phyloP scores from a whole-genome alignment of 1,140 invertebrate species.

The Sesamia nonagrioides region DNA sequence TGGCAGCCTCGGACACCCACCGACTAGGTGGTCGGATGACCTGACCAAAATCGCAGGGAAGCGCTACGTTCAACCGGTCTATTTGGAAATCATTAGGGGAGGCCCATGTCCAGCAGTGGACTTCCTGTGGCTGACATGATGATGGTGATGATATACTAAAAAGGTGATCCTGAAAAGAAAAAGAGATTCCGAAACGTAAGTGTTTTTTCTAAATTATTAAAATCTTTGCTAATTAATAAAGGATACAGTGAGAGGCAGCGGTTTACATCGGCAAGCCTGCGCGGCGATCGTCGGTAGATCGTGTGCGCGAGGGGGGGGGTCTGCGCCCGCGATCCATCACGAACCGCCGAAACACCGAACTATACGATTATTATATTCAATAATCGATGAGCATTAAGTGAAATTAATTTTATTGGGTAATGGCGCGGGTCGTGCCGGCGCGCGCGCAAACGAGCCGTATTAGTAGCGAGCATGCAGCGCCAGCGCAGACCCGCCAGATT shows the following conservation, averaged over 20 bases:
- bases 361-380: constrained; percentile 81
- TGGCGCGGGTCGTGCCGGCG: constrained; percentile 70
- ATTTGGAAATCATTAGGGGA: no score
- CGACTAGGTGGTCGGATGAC: no score
- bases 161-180: not conserved
- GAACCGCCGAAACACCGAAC: constrained; percentile 68
- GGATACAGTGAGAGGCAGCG: not conserved
- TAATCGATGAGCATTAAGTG: constrained; percentile 85
- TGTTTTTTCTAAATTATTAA: not conserved
- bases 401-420: constrained; percentile 86
- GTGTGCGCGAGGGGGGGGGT: constrained; percentile 74
- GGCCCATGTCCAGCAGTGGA: no score
- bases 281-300: constrained; percentile 57
- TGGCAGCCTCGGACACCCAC: no score
- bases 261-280: constrained; percentile 21
- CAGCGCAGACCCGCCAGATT: constrained; percentile 43
- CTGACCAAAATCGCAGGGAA: no score
- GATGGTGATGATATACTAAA: no score
- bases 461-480: constrained; percentile 58
- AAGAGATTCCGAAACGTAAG: not conserved
- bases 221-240: no score
- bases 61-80: no score
- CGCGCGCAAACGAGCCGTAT: constrained; percentile 67
- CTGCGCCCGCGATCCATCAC: constrained; percentile 73
- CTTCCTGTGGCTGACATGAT: no score